Evolutionary conservation across 2,888 invertebrate species (phyloP).

Genomic region (Nomada lathburiana): DNA sequence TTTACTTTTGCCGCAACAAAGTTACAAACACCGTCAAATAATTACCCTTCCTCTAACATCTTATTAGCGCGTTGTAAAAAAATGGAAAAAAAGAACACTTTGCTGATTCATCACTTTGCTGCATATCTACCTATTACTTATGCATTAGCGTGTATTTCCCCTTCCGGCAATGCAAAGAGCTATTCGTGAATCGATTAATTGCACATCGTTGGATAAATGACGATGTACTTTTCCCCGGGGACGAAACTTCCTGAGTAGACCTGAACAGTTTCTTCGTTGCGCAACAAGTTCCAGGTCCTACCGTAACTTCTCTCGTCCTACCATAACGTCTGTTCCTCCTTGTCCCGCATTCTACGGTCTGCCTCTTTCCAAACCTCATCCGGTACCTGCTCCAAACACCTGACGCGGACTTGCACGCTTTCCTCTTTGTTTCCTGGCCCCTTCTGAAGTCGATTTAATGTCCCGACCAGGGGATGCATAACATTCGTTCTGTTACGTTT

Average conservation of each 20-base stretch:
- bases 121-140: no score
- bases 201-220: not conserved
- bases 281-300: constrained; percentile 77
- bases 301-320: constrained; percentile 72
- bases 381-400: constrained; percentile 51
- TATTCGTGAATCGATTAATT: not conserved
- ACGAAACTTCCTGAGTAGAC: not conserved
- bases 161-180: not conserved
- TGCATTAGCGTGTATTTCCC: not conserved
- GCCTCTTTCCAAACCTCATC: constrained; percentile 41
- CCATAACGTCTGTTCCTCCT: constrained; percentile 62
- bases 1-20: no score
- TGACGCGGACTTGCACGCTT: constrained; percentile 36
- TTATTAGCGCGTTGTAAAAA: not conserved
- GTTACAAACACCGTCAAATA: not conserved
- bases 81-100: no score
- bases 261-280: constrained; percentile 55
- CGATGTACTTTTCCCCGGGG: not conserved
- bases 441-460: not conserved
- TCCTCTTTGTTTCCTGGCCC: not conserved
- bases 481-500: not conserved
- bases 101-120: no score
- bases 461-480: not conserved
- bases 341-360: constrained; percentile 41
- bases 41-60: not conserved